Evolutionary conservation across 2,797 vertebrate species (phyloP), one percentile per base, ranked within the genome.

Genomic region (Gouania willdenowi): DNA sequence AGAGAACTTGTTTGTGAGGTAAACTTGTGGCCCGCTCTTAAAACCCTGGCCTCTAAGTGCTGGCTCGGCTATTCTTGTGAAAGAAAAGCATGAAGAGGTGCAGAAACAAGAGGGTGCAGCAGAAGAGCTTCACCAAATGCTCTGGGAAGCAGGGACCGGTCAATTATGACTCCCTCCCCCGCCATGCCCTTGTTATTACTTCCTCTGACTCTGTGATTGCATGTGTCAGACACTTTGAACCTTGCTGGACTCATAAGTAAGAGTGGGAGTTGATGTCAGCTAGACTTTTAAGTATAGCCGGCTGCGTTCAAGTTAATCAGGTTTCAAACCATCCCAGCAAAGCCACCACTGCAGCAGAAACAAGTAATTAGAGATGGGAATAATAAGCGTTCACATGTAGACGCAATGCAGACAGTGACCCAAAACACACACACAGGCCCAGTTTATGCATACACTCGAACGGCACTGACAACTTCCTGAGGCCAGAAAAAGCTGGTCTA

Each of bases 321-420:
- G 34, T 45, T 38, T 25, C 41, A 63, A 39, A 43, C 26, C 25
- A 42, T 39, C 43, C 38, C 46, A 57, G 48, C 67, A 36, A 63
- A 53, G 66, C 52, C 66, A 65, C 54, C 24, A 6, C 37, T 8
- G 19, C 55, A 71, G 68, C 50, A 64, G 13, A 66, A 48, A 30
- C 6, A 10, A 30, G 24, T 79, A 71, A 81, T 81, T 81, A 71
- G 67, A 56, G 26, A 40, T 37, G 66, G 75, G 72, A 77, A 58
- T 81, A 79, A 64, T 30, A 65, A 59, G 48, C 26, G 20, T 45
- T 60, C 36, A 34, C 49, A 65, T 57, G 38, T 46, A 20, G 34
- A 27, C 41, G 33, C 17, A 32, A 41, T 47, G 44, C 45, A 57
- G 46, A 45, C 21, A 20, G 21, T n/a, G 6, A 9, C 17, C 22